phyloP scores from a whole-genome alignment of 35 echinoderm and acorn worm species.

The Patiria miniata region DNA sequence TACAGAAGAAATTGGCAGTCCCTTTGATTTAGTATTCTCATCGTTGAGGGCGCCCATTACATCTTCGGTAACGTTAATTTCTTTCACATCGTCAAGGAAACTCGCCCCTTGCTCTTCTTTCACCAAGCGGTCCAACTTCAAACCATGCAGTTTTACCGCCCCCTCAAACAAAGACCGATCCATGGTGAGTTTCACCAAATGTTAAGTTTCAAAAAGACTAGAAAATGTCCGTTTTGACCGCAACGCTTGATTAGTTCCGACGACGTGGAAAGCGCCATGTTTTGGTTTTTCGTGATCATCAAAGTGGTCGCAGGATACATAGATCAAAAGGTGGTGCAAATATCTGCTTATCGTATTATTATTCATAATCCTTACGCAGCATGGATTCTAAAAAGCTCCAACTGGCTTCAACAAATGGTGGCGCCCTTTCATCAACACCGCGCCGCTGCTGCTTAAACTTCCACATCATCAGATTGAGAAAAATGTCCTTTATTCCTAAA shows the following conservation, averaged over 20 bases:
- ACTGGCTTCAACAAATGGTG: not conserved
- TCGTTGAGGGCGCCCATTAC: not conserved
- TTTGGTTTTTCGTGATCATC: too few species aligned
- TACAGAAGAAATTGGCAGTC: not conserved
- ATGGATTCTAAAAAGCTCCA: too few species aligned
- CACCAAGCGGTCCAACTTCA: not conserved
- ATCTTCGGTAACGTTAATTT: not conserved
- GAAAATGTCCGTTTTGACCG: too few species aligned
- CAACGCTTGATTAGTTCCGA: too few species aligned
- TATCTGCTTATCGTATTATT: too few species aligned
- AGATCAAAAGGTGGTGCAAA: too few species aligned
- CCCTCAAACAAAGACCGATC: not conserved
- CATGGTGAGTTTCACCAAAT: not conserved
- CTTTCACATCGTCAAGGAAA: not conserved
- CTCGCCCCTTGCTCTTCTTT: slow-evolving; percentile 15
- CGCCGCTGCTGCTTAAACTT: not conserved
- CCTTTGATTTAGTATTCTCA: not conserved
- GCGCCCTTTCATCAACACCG: not conserved
- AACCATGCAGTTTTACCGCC: not conserved
- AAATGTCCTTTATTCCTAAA: not conserved
- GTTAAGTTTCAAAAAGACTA: too few species aligned
- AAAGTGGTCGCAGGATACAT: too few species aligned
- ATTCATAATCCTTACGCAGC: too few species aligned
- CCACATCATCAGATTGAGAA: not conserved
- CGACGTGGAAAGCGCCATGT: too few species aligned